Conservation (phyloP, 2,797 vertebrate genomes). For the Bradypodion ventrale region DNA sequence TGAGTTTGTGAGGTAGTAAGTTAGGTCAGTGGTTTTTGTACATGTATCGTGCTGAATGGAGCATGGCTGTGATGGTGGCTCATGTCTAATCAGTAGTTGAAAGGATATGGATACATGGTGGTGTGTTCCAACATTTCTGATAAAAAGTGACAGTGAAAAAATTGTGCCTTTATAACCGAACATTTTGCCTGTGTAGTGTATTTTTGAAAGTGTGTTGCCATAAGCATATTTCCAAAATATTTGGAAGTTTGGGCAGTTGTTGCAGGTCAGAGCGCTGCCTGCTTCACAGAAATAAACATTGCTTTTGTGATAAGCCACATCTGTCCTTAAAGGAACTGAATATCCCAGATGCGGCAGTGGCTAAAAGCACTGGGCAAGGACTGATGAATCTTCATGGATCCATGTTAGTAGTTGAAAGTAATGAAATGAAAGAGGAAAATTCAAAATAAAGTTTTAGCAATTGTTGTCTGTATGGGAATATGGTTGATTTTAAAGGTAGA, state of each 20-base stretch:
- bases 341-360: background rate
- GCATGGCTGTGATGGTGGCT: background rate
- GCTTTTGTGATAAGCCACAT: background rate
- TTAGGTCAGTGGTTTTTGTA: background rate
- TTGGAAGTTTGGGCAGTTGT: accelerated
- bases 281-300: background rate
- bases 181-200: background rate
- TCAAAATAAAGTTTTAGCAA: background rate
- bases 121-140: background rate
- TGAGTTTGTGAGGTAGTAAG: constrained; percentile 30
- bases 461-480: background rate
- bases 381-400: background rate
- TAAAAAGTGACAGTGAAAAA: background rate
- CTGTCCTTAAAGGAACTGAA: background rate
- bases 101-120: background rate
- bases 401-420: background rate
- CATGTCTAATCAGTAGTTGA: background rate
- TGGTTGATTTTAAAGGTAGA: background rate
- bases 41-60: background rate
- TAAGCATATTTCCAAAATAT: constrained; percentile 1
- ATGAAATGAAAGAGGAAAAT: background rate
- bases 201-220: constrained; percentile 20
- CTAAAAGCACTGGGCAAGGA: background rate
- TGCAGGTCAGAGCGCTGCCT: background rate
- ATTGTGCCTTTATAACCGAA: background rate